Conservation (phyloP, 2,888 invertebrate species). For the Chymomyza fuscimana region DNA sequence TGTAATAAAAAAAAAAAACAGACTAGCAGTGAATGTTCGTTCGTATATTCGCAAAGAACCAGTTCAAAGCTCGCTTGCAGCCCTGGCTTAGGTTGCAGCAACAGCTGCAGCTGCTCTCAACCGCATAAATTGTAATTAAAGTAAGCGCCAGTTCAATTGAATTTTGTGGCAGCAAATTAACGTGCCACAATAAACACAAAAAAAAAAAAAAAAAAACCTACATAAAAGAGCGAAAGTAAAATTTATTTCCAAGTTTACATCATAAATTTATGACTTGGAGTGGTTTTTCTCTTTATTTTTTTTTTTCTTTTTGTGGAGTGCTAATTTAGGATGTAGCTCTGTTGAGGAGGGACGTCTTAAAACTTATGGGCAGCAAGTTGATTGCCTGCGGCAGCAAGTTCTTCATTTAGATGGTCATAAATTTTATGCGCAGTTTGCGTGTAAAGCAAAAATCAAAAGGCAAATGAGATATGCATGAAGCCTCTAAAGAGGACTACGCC, state of each 20-base stretch:
- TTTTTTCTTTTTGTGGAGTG: not conserved
- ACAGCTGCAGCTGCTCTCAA: not conserved
- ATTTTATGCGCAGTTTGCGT: not conserved
- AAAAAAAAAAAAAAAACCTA: too few species aligned
- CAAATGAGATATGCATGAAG: not conserved
- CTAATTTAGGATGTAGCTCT: not conserved
- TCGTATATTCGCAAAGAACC: too few species aligned
- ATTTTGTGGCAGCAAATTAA: constrained; percentile 2
- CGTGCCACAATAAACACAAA: not conserved
- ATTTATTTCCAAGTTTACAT: not conserved
- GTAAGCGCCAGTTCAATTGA: not conserved
- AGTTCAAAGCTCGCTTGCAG: too few species aligned
- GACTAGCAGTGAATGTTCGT: too few species aligned
- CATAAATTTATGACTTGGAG: not conserved
- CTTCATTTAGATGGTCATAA: not conserved
- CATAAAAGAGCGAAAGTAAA: not conserved
- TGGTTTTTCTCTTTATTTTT: not conserved
- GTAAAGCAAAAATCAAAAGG: not conserved
- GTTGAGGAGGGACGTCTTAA: not conserved
- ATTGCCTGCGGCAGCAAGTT: not conserved
- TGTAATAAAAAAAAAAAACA: too few species aligned
- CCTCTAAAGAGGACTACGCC: not conserved
- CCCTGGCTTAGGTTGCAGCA: not conserved
- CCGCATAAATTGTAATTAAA: not conserved
- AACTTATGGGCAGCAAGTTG: not conserved